Percentiles rank a stretch among this genome's conserved stretches.
These are phyloP conservation scores for Drosophila sturtevanti DNA, from an alignment of 1,140 invertebrate genomes.

Conservation along the genomic window DNA sequence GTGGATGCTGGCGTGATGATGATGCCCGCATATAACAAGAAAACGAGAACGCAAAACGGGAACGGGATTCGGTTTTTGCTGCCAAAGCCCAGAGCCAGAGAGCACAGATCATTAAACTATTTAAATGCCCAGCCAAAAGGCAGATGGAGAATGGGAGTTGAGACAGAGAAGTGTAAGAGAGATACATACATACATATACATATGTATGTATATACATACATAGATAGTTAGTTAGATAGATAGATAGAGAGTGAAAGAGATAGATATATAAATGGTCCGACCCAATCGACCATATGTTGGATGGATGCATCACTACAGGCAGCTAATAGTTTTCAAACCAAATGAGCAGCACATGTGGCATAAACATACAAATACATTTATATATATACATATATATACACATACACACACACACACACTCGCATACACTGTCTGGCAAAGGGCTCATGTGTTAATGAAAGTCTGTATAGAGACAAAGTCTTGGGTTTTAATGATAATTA, in stretches of 20 bases:
- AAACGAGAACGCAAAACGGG: constrained; percentile 12
- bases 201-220: too few relatives aligned
- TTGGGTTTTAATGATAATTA: constrained; percentile 56
- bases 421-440: constrained; percentile 18
- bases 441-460: constrained; percentile 44
- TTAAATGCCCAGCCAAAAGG: constrained; percentile 57
- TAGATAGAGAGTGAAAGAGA: constrained; percentile 1
- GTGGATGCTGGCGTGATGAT: constrained; percentile 10
- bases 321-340: constrained; percentile 79
- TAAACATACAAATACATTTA: constrained; percentile 21
- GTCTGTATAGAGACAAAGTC: constrained; percentile 16
- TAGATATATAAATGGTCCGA: background rate
- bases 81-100: constrained; percentile 28
- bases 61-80: constrained; percentile 24
- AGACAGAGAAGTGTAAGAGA: constrained; percentile 7
- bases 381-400: background rate
- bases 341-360: constrained; percentile 77
- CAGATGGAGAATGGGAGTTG: constrained; percentile 8
- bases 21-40: constrained; percentile 12
- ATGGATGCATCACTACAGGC: constrained; percentile 45
- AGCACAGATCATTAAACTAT: constrained; percentile 79
- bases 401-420: constrained; percentile 23
- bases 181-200: background rate
- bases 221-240: too few relatives aligned
- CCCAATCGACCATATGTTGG: constrained; percentile 63